Evolutionary conservation across 2,113 vertebrate species (phyloP).

Genomic region (Geothlypis trichas): DNA sequence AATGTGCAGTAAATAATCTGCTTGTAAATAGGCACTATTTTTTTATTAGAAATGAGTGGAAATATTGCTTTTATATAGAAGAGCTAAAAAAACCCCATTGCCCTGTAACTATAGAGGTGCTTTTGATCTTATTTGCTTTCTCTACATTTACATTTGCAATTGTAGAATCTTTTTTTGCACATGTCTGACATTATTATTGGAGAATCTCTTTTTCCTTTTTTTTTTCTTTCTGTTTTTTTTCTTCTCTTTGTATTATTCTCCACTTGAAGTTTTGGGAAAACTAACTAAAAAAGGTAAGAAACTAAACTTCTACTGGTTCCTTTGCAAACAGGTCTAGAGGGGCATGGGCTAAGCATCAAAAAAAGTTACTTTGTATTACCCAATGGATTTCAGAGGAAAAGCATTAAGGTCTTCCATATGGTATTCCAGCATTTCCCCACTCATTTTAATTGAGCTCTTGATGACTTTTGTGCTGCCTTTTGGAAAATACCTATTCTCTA

Average conservation of each 20-base stretch:
- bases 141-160: not conserved
- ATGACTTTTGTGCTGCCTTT: not conserved
- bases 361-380: not conserved
- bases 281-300: not conserved
- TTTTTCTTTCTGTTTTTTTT: not conserved
- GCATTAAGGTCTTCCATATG: not conserved
- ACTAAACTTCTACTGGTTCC: not conserved
- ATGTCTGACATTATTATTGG: not conserved
- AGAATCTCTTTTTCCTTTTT: not conserved
- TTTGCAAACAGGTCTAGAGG: not conserved
- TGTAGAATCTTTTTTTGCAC: not conserved
- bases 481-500: not conserved
- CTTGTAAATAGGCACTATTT: not conserved
- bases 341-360: not conserved
- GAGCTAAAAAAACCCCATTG: not conserved
- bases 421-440: not conserved
- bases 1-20: not conserved
- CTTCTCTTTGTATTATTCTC: not conserved
- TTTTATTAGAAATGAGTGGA: not conserved
- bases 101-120: not conserved
- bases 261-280: not conserved
- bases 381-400: not conserved
- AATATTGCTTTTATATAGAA: not conserved
- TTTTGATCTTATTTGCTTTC: not conserved
- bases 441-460: not conserved